Conservation (phyloP, 1,140 invertebrate species). For the Meloidogyne hapla region DNA sequence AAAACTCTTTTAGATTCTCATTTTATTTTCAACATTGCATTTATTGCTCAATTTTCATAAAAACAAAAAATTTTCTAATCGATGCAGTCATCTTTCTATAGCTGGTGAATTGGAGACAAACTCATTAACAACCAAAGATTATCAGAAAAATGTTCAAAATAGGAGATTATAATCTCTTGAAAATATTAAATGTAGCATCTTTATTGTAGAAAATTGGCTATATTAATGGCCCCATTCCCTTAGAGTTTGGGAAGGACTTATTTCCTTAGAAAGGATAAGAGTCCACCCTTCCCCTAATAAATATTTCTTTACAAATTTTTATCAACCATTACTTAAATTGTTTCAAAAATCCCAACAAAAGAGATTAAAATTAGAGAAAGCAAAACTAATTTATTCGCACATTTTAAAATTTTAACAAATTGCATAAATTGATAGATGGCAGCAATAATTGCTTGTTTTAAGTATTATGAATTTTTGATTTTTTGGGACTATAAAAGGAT, state of each 20-base stretch:
- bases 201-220: neutral
- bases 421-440: neutral
- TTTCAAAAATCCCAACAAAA: too few relatives aligned
- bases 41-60: slow-evolving; percentile 13
- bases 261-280: neutral
- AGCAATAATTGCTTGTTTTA: neutral
- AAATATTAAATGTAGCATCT: neutral
- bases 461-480: neutral
- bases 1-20: slow-evolving; percentile 12
- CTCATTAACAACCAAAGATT: slow-evolving; percentile 7
- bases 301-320: too few relatives aligned
- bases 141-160: neutral
- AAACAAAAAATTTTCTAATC: slow-evolving; percentile 1
- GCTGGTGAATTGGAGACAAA: neutral
- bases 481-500: neutral
- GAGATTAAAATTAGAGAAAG: neutral
- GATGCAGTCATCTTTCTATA: neutral
- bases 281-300: too few relatives aligned
- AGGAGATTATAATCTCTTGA: neutral
- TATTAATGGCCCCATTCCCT: slow-evolving; percentile 1
- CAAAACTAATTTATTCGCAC: slow-evolving; percentile 1
- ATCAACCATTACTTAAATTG: too few relatives aligned
- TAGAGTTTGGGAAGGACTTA: neutral
- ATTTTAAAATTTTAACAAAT: slow-evolving; percentile 1
- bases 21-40: slow-evolving; percentile 19